Conservation (phyloP, 2,797 vertebrate species). For the Gambusia yucatana region DNA sequence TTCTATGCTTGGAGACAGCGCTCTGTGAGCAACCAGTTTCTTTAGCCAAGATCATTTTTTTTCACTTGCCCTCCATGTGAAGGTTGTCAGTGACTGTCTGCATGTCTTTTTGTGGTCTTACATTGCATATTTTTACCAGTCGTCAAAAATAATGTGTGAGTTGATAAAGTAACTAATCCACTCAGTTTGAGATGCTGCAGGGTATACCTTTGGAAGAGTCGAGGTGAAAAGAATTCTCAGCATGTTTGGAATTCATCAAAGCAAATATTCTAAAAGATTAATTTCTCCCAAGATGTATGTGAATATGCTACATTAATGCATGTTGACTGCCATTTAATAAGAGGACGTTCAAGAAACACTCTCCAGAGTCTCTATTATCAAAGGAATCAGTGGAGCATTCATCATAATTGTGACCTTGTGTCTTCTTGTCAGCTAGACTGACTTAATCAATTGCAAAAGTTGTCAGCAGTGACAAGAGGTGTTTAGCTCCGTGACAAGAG, state of each 20-base stretch:
- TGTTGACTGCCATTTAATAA: constrained; percentile 44
- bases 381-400: constrained; percentile 66
- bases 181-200: not conserved
- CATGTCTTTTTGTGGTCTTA: not conserved
- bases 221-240: constrained; percentile 34
- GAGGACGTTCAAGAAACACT: constrained; percentile 5
- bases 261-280: constrained; percentile 21
- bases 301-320: constrained; percentile 22
- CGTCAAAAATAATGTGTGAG: not conserved
- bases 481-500: constrained; percentile 71
- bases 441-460: constrained; percentile 77
- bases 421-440: constrained; percentile 69
- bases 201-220: constrained; percentile 26
- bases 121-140: not conserved
- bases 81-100: not conserved
- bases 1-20: not conserved
- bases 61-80: not conserved
- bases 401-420: constrained; percentile 77
- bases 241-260: constrained; percentile 35
- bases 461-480: constrained; percentile 75
- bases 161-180: not conserved
- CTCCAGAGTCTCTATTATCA: constrained; percentile 26
- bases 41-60: not conserved
- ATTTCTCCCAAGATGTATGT: not conserved
- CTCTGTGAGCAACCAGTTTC: not conserved